phyloP scores from a whole-genome alignment of 2,888 invertebrate genomes.

The Drosophila falleni region DNA sequence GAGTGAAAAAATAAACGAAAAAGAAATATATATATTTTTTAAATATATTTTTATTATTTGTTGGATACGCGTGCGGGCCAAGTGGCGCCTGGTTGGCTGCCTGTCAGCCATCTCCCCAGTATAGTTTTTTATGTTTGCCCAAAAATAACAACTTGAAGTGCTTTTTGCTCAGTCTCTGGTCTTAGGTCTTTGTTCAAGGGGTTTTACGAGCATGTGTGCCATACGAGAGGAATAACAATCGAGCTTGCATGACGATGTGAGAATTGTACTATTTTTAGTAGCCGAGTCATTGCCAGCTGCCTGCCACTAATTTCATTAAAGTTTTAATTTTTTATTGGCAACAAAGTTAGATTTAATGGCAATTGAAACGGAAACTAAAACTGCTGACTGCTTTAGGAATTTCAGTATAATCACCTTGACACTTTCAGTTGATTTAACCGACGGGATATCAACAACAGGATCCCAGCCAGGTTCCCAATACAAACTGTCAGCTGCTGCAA shows the following conservation, averaged over 20 bases:
- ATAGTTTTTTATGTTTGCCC: constrained; percentile 33
- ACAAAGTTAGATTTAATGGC: constrained; percentile 1
- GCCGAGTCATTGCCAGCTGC: constrained; percentile 25
- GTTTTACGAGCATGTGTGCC: constrained; percentile 24
- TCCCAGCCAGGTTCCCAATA: constrained; percentile 12
- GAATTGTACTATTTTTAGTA: constrained; percentile 21
- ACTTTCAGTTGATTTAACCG: constrained; percentile 59
- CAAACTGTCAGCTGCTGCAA: constrained; percentile 47
- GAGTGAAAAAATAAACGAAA: constrained; percentile 1
- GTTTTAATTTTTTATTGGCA: constrained; percentile 27
- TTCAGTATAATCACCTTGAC: constrained; percentile 55
- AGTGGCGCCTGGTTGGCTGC: constrained; percentile 43
- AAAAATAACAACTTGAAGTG: constrained; percentile 37
- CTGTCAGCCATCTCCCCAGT: constrained; percentile 30
- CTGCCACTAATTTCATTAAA: constrained; percentile 34
- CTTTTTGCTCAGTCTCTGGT: constrained; percentile 12
- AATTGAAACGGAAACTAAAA: constrained; percentile 14
- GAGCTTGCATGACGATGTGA: constrained; percentile 47
- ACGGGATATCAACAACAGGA: constrained; percentile 3
- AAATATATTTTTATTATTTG: constrained; percentile 34
- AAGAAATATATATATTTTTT: constrained; percentile 9
- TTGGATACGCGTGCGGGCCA: constrained; percentile 13
- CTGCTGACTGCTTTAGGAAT: constrained; percentile 12
- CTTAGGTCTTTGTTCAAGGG: constrained; percentile 21
- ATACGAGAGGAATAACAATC: constrained; percentile 40